A percentile compares a stretch with the other conserved stretches of the same genome.
These are phyloP conservation scores for Asteroscopus sphinx DNA, from an alignment of 2,888 invertebrate genomes.

Conservation along the genomic window DNA sequence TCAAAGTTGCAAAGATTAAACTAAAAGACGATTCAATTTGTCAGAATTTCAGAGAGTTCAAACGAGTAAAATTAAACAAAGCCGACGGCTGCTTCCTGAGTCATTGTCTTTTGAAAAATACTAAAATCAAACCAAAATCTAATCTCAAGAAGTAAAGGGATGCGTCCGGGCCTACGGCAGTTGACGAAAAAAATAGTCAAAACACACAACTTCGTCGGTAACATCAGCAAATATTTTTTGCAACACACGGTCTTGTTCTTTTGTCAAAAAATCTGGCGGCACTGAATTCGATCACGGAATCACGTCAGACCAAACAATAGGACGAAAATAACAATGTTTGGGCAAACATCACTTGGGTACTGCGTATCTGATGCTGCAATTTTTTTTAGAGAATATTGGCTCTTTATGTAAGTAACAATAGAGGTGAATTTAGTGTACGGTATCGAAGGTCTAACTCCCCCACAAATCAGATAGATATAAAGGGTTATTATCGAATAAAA, in stretches of 20 bases:
- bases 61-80: constrained; percentile 39
- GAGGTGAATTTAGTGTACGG: constrained; percentile 33
- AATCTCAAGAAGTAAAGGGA: constrained; percentile 29
- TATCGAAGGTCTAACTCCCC: constrained; percentile 52
- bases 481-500: constrained; percentile 70
- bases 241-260: constrained; percentile 53
- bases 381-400: constrained; percentile 15
- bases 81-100: constrained; percentile 37
- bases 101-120: constrained; percentile 33
- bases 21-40: constrained; percentile 32
- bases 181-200: constrained; percentile 35
- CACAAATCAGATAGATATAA: constrained; percentile 65
- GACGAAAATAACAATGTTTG: constrained; percentile 70
- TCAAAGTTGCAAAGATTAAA: constrained; percentile 21
- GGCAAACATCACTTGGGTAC: constrained; percentile 64
- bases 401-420: constrained; percentile 19
- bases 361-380: constrained; percentile 47
- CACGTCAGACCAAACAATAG: constrained; percentile 68
- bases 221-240: constrained; percentile 64
- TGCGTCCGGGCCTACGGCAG: constrained; percentile 44
- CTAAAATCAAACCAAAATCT: constrained; percentile 17
- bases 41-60: constrained; percentile 31
- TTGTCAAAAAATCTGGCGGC: constrained; percentile 79
- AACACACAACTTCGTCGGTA: constrained; percentile 44
- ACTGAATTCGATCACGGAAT: constrained; percentile 75